phyloP scores from a whole-genome alignment of 2,113 vertebrate genomes.

The Ceyx melanurus region DNA sequence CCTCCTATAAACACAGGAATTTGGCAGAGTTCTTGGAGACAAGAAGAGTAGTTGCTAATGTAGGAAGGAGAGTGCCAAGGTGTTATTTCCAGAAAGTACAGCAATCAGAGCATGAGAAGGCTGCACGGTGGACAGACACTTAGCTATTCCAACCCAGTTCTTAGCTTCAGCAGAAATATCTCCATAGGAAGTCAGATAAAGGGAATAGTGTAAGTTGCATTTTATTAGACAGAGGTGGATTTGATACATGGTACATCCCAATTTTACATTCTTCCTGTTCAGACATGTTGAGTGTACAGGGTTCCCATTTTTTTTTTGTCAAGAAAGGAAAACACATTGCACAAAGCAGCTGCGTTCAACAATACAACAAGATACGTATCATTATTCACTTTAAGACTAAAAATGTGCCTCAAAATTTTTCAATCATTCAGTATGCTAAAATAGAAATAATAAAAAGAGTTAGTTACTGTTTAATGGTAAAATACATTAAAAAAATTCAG shows the following conservation, averaged over 20 bases:
- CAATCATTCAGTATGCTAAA: slow-evolving; percentile 59
- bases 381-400: slow-evolving; percentile 57
- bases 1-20: neutral
- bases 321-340: slow-evolving; percentile 41
- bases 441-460: slow-evolving; percentile 65
- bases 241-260: slow-evolving; percentile 38
- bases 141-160: neutral
- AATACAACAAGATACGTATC: slow-evolving; percentile 34
- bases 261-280: slow-evolving; percentile 32
- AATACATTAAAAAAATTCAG: slow-evolving; percentile 69
- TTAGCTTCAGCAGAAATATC: neutral
- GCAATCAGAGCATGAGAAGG: neutral
- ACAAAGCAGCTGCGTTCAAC: slow-evolving; percentile 61
- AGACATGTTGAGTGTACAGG: slow-evolving; percentile 25
- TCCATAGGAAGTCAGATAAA: neutral
- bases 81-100: neutral
- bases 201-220: neutral
- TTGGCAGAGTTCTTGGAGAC: neutral
- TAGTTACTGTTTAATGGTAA: slow-evolving; percentile 69
- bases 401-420: slow-evolving; percentile 45
- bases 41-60: neutral
- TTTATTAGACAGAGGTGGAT: slow-evolving; percentile 67
- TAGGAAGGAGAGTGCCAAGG: neutral
- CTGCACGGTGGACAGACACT: neutral
- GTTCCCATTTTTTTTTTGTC: slow-evolving; percentile 48